Base-by-base conservation (phyloP, 2,113 vertebrate genomes). In the Neopipo cinnamomea region DNA sequence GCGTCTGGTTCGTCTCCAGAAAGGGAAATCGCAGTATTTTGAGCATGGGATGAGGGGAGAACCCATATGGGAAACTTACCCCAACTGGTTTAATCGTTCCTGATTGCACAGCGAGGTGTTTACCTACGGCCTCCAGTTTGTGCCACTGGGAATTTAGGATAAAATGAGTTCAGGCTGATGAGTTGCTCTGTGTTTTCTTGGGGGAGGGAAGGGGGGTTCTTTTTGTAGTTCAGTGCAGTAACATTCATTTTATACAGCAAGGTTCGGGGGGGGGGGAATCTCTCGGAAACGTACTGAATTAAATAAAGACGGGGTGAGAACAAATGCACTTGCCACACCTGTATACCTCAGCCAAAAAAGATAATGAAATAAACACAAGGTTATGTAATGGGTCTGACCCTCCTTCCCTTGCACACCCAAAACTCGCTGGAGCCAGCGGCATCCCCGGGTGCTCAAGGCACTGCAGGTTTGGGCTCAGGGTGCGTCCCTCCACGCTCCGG, bases 401-500 rank as follows among this genome's bases (percentile, higher is more conserved):
- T 94, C 67, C 83, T 73, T 85, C 77, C 91, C 84, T 91, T 75
- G 91, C 58, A 66, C 89, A 88, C 88, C 94, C 91, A 77, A 44
- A 82, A 72, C 85, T 85, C 31, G 23, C 47, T 66, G 87, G 84
- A 88, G 81, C 71, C 95, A 89, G 63, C 20, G 53, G 82, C 93
- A 56, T 35, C 61, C 76, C 61, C 49, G 72, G 89, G 91, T 90
- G 93, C 91, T 83, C 88, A 92, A 96, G 95, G 93, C 96, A 95
- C 95, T 91, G 88, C 91, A 92, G 83, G 88, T 89, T 72, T 62
- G 91, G 93, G 84, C 77, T 95, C 89, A 77, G 85, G 78, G 76
- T 53, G 84, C 88, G 85, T 90, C 97, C 97, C 97, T 98, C 98
- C 98, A 96, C 74, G 96, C 98, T 97, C 97, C 97, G 88, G 97